Conservation (phyloP, 2,113 vertebrate species). For the Bubo scandiacus region DNA sequence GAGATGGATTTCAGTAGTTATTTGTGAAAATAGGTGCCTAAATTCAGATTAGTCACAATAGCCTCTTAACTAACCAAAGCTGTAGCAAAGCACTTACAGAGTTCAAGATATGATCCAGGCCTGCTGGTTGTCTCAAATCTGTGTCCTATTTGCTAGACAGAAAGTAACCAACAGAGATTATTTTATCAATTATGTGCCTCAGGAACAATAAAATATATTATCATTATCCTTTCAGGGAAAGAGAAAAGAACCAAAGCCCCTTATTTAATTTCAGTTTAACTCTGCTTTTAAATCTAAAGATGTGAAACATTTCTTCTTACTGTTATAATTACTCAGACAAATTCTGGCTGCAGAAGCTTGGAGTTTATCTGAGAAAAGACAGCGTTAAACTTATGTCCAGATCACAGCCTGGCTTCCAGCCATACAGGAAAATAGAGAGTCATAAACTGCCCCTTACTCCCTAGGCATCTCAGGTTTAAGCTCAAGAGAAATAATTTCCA, state of each 20-base stretch:
- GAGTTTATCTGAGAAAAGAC: neutral
- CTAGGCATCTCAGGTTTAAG: slow-evolving; percentile 1
- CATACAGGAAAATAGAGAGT: slow-evolving; percentile 4
- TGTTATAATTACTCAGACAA: neutral
- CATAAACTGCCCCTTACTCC: neutral
- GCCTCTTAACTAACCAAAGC: neutral
- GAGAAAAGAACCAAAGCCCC: neutral
- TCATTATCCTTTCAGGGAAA: neutral
- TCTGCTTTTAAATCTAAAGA: neutral
- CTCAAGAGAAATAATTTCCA: slow-evolving; percentile 30
- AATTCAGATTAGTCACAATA: neutral
- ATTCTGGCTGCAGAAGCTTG: neutral
- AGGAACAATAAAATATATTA: neutral
- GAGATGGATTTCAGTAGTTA: neutral
- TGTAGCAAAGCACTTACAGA: neutral
- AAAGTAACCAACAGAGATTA: neutral
- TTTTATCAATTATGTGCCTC: neutral
- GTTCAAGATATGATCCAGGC: neutral
- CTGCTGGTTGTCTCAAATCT: neutral
- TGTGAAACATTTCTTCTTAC: neutral
- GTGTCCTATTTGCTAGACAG: neutral
- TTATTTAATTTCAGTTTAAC: neutral
- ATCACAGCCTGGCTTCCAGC: neutral
- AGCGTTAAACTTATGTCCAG: neutral
- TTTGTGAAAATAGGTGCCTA: neutral